Base-by-base conservation (phyloP, 2,113 vertebrate species). In the Bettongia penicillata region DNA sequence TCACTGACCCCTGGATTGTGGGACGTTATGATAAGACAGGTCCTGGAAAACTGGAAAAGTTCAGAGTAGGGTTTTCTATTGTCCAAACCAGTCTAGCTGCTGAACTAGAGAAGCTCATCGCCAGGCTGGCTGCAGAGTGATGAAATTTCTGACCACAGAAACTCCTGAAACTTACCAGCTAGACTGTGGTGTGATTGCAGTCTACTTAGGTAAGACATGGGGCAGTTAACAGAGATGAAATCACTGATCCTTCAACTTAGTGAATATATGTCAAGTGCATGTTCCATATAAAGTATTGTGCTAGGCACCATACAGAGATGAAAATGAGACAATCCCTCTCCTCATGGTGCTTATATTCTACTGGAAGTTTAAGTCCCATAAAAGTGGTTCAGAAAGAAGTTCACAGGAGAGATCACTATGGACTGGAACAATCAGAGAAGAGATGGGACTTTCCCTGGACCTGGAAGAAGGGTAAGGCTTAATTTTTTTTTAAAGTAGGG, bases 301-400 rank as follows among this genome's bases (percentile, higher is more conserved):
- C 11, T 12, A 77, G 68, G 37, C 4, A 77, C 37, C 8, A 12
- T n/a, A 92, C 11, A 68, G 51, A 96, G 37, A 77, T n/a, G 94
- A 53, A 28, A 91, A 1, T 47, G 49, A 95, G n/a, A n/a, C 31
- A 19, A 1, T 91, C 0, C 37, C 68, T 91, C 90, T 48, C 26
- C 28, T 96, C 90, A 51, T 84, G 53, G 22, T 37, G n/a, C 91
- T 90, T 93, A 26, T 57, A 93, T 31, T 93, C 0, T n/a, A 28
- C 23, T 93, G 25, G 28, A 93, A 95, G 31, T 92, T 12, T 8
- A 37, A 96, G 12, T 90, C 57, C 93, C 24, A 90, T 51, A 68
- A 55, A 52, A 93, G 8, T 52, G 8, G 22, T 31, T 19, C 10
- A 6, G 0, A 89, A 24, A 93, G 55, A 48, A 12, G 31, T 57